Percentiles rank a stretch among this genome's conserved stretches.
Conservation (phyloP, 2,797 vertebrate species). For the Girardinus metallicus region DNA sequence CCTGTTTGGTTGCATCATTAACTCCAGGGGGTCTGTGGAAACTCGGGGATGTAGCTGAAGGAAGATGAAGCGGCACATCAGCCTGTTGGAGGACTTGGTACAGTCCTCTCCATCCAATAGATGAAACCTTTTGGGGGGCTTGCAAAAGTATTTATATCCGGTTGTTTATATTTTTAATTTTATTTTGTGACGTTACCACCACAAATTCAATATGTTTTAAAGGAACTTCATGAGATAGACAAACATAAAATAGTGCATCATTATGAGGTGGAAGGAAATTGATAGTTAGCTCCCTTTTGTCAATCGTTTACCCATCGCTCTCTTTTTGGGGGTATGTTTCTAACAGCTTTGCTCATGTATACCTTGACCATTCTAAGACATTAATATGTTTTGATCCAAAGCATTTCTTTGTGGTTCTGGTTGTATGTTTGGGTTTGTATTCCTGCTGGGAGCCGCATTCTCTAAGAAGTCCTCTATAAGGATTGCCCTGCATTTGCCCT, state of each 20-base stretch:
- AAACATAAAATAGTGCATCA: neutral
- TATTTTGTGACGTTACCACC: neutral
- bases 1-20: slow-evolving; percentile 58
- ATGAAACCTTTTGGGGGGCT: neutral
- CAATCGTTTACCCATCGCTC: neutral
- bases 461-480: neutral
- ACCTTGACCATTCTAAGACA: neutral
- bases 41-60: slow-evolving; percentile 14
- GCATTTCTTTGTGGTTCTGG: neutral
- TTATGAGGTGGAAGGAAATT: neutral
- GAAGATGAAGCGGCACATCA: slow-evolving; percentile 11
- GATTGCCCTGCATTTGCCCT: neutral
- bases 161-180: neutral
- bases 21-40: slow-evolving; percentile 34
- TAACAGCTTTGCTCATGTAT: neutral
- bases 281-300: neutral
- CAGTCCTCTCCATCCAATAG: neutral
- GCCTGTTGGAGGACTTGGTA: neutral
- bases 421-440: neutral
- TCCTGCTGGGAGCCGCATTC: neutral
- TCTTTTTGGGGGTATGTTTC: neutral
- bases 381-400: neutral
- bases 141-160: neutral
- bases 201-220: neutral
- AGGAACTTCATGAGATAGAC: neutral